phyloP scores from a whole-genome alignment of 2,888 invertebrate species.

The Glomeris marginata region DNA sequence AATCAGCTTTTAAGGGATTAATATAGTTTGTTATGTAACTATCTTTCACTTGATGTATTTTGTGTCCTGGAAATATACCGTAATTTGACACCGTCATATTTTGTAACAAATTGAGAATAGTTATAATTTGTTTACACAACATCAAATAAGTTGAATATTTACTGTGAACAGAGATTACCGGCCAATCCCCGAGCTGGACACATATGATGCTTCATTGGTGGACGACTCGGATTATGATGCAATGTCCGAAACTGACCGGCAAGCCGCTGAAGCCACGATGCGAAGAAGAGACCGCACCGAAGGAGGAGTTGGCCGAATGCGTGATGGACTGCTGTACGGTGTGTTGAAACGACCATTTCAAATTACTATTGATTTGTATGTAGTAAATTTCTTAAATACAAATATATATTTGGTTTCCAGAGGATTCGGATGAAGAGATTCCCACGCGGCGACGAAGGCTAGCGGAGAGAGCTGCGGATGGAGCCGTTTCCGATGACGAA shows the following conservation, averaged over 20 bases:
- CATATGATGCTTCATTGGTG: conserved; percentile 69
- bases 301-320: conserved; percentile 42
- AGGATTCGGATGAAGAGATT: conserved; percentile 57
- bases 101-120: too few species aligned
- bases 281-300: conserved; percentile 68
- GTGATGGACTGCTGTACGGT: conserved; percentile 78
- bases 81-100: too few species aligned
- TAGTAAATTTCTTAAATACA: too few species aligned
- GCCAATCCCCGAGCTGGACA: conserved; percentile 85
- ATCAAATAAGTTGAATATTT: not conserved
- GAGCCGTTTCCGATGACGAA: conserved; percentile 55
- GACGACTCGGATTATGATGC: conserved; percentile 72
- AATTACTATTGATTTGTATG: too few species aligned
- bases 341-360: too few species aligned
- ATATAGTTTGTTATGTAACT: too few species aligned
- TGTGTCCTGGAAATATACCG: too few species aligned
- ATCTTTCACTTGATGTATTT: too few species aligned
- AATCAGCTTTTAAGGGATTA: too few species aligned
- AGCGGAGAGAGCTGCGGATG: conserved; percentile 73
- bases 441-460: conserved; percentile 50
- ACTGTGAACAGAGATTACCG: conserved; percentile 76
- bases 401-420: too few species aligned
- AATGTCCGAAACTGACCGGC: conserved; percentile 69
- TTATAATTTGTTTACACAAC: not conserved
- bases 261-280: conserved; percentile 82